Conservation (phyloP, 2,888 invertebrate species). For the Colletes collaris region DNA sequence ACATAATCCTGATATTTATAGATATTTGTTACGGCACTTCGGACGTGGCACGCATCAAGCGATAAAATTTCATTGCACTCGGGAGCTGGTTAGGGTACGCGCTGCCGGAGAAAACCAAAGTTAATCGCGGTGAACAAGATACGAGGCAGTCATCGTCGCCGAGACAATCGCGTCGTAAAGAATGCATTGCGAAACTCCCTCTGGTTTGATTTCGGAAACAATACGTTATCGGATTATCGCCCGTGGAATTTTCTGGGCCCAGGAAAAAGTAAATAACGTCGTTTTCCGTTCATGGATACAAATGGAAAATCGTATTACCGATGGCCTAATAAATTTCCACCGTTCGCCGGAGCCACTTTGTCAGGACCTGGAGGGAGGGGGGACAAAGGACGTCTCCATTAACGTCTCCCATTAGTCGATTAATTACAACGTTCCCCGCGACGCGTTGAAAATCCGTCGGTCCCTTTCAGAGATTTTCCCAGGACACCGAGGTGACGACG, state of each 20-base stretch:
- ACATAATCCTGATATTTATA: conserved; percentile 58
- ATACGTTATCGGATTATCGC: conserved; percentile 16
- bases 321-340: conserved; percentile 11
- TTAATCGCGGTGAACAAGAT: conserved; percentile 32
- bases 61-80: conserved; percentile 50
- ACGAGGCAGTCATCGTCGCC: neutral
- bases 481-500: conserved; percentile 31
- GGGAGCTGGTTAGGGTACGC: neutral
- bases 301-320: conserved; percentile 6
- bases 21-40: conserved; percentile 45
- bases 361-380: neutral
- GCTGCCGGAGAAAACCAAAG: conserved; percentile 17
- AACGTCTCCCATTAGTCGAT: conserved; percentile 26
- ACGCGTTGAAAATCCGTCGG: conserved; percentile 25
- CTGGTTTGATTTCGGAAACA: neutral
- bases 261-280: neutral
- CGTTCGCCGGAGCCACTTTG: neutral
- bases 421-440: conserved; percentile 40
- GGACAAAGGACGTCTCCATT: conserved; percentile 7
- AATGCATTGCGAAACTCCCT: conserved; percentile 12
- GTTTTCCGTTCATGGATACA: neutral
- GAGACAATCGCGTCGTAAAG: conserved; percentile 33
- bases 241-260: neutral
- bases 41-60: conserved; percentile 42
- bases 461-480: conserved; percentile 37